A percentile compares a stretch with the other conserved stretches of the same genome.
Conservation (phyloP, 2,888 invertebrate genomes). For the Mythimna lalbum region DNA sequence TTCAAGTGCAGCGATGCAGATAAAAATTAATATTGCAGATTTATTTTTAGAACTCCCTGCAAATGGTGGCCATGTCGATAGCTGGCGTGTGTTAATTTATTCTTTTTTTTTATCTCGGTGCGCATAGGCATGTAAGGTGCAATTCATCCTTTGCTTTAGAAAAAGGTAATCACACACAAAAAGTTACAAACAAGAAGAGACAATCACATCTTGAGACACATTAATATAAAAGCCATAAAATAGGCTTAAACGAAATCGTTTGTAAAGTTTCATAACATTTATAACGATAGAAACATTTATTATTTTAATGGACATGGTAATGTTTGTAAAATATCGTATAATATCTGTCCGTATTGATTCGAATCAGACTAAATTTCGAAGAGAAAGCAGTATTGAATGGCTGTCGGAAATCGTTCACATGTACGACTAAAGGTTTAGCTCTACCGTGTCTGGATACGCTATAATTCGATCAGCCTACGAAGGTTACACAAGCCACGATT, state of each 20-base stretch:
- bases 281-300: constrained; percentile 18
- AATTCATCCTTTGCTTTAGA: constrained; percentile 29
- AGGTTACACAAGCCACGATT: constrained; percentile 61
- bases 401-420: constrained; percentile 61
- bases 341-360: constrained; percentile 58
- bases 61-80: constrained; percentile 45
- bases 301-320: constrained; percentile 41
- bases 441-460: constrained; percentile 52
- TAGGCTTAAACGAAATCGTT: constrained; percentile 4
- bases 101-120: constrained; percentile 39
- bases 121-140: constrained; percentile 37
- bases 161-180: not conserved
- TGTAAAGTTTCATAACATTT: not conserved
- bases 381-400: constrained; percentile 70
- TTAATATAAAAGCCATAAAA: constrained; percentile 3
- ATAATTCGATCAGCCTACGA: constrained; percentile 58
- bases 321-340: constrained; percentile 46
- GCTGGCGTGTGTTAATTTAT: constrained; percentile 44
- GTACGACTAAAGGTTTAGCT: constrained; percentile 42
- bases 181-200: not conserved
- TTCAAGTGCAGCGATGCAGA: constrained; percentile 52
- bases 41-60: constrained; percentile 58
- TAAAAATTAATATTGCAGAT: constrained; percentile 61
- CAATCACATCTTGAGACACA: not conserved
- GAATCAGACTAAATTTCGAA: constrained; percentile 69